Evolutionary conservation across 2,797 vertebrate species (phyloP).

Genomic region (Lutjanus argentimaculatus): DNA sequence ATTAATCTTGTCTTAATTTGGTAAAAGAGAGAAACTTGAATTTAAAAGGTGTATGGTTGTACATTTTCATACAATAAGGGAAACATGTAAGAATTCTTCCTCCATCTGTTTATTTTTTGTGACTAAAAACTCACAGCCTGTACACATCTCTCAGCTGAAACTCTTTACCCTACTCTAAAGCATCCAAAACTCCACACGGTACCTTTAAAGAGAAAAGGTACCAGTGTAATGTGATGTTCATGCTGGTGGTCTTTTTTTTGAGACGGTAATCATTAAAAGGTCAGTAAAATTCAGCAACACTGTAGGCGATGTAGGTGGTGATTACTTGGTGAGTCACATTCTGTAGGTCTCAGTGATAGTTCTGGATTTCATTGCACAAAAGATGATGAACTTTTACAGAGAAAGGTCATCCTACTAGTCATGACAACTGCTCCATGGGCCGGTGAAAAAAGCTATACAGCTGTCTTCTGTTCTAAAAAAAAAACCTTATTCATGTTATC

Average conservation of each 20-base stretch:
- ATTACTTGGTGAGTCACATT: not conserved
- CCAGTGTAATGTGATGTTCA: slow-evolving; percentile 10
- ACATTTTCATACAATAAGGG: too few species aligned
- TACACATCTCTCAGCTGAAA: too few species aligned
- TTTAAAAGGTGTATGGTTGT: too few species aligned
- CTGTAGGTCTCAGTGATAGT: slow-evolving; percentile 8
- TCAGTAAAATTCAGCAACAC: not conserved
- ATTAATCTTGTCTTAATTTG: too few species aligned
- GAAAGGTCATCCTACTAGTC: slow-evolving; percentile 20
- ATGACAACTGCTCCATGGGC: not conserved
- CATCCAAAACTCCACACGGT: not conserved
- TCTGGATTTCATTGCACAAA: slow-evolving; percentile 9
- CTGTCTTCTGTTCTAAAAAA: not conserved
- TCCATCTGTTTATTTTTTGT: too few species aligned
- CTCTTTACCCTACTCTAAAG: not conserved
- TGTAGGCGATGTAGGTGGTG: not conserved
- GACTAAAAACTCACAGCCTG: not conserved
- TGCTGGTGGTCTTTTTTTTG: slow-evolving; percentile 5
- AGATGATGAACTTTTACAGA: not conserved
- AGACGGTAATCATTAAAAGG: slow-evolving; percentile 4
- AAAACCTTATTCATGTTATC: not conserved
- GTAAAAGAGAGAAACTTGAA: too few species aligned
- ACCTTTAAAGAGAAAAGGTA: not conserved
- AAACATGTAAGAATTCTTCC: too few species aligned
- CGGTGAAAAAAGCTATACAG: not conserved